Base-by-base conservation (phyloP, 2,888 invertebrate genomes). In the Sinhomidia bicolor region DNA sequence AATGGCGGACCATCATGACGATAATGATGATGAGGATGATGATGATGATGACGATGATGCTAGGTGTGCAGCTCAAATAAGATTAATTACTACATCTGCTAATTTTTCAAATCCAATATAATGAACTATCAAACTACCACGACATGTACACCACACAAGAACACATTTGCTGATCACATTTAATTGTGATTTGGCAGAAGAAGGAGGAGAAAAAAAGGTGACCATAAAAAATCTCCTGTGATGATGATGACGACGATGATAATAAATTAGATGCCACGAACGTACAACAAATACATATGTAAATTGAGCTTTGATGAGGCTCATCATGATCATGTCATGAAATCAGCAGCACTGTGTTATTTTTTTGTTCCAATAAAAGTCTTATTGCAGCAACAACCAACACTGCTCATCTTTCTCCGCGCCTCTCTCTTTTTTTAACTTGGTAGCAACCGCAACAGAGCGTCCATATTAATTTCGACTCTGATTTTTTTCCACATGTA, bases 401-500 rank as follows among this genome's bases (percentile, higher is more conserved):
- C 29, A 76, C 26, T 54, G 26, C n/a, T 79, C 29, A 71, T 86
- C 85, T 86, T 80, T 80, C 85, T 86, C 79, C 79, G 32, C 36
- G 41, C 26, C 62, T 51, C 47, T 80, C 68, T 79, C 20, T 76
- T 76, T 76, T 80, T 47, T 9, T 36, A 41, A 23, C 41, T 20
- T 51, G 47, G 9, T 65, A 36, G 36, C 36, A 36, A n/a, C 65
- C 17, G 20, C 57, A 17, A 17, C 57, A 47, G 32, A 62, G 86
- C 74, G 71, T 83, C 81, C 86, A 87, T 87, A 81, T 81, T 86
- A 74, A 71, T 36, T 57, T 57, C 68, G 26, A 80, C 29, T 57
- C 36, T 26, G 57, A 62, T 44, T 68, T 26, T 29, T 32, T 17
- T 76, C 23, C 47, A 36, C 44, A 12, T 71, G 10, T n/a, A 4